Percentiles rank a stretch among this genome's conserved stretches.
These are phyloP conservation scores for Anadara kagoshimensis DNA, from an alignment of 1,140 invertebrate species.

Conservation along the genomic window DNA sequence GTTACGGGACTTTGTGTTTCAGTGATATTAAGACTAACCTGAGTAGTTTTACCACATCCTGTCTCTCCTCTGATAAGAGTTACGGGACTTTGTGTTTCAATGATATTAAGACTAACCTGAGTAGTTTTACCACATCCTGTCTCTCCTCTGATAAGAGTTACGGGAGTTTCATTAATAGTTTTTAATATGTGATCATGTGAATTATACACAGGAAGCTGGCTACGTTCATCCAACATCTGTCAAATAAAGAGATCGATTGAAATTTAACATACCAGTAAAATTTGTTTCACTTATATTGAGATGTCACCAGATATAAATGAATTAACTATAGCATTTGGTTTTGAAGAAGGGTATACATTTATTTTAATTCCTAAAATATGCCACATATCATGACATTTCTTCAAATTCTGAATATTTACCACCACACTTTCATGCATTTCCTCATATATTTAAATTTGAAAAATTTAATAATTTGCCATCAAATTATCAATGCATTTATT, in stretches of 20 bases:
- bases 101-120: conserved; percentile 58
- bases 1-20: conserved; percentile 42
- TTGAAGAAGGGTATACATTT: too few relatives aligned
- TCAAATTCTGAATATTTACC: too few relatives aligned
- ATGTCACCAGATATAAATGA: too few relatives aligned
- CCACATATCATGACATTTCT: too few relatives aligned
- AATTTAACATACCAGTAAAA: too few relatives aligned
- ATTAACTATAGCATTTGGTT: too few relatives aligned
- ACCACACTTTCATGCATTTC: too few relatives aligned
- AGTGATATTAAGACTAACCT: conserved; percentile 53
- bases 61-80: conserved; percentile 72
- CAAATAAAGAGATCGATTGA: conserved; percentile 8
- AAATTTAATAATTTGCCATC: too few relatives aligned
- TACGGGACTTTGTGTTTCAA: conserved; percentile 40
- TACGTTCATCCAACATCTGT: conserved; percentile 81
- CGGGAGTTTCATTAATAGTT: conserved; percentile 53
- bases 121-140: conserved; percentile 75
- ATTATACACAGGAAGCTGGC: conserved; percentile 83
- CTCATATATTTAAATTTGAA: too few relatives aligned
- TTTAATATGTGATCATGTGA: conserved; percentile 77
- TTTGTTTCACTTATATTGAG: too few relatives aligned
- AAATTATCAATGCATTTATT: too few relatives aligned
- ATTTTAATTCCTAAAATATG: too few relatives aligned
- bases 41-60: conserved; percentile 74
- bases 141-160: conserved; percentile 71